Evolutionary conservation across 2,888 invertebrate species (phyloP), one percentile per base, ranked within the genome.

Genomic region (Meghimatium bilineatum): DNA sequence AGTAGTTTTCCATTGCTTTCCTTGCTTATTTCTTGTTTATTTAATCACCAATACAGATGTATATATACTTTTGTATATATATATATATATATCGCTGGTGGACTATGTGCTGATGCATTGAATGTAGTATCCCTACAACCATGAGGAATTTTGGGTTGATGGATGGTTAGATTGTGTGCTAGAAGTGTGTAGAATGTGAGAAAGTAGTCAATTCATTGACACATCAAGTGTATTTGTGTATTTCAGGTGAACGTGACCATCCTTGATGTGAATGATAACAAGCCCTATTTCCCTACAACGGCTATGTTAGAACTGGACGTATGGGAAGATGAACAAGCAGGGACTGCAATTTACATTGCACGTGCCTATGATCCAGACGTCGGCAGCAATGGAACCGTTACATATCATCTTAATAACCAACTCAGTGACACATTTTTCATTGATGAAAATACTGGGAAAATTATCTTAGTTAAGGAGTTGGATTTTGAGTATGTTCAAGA

Each of bases 261-360:
- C 78, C 96, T 96, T 92, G 99, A 99, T 92, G 96, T 97, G 36
- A 99, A 99, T 94, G 99, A 99, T 94, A 99, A 99, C 94, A 95
- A 96, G 0, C 99, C 99, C 12, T 96, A 96, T 90, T 99, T 99
- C 92, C 82, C 88, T 36, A 75, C 81, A 32, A 96, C 96, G 69
- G 95, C 94, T 74, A 95, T 96, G 76, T 96, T 98, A 23, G 95
- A 96, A 60, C 97, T 98, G 81, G 97, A 97, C 10, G 97, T 99
- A 1, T 96, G 97, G 0, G 99, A 99, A 94, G 97, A 98, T 92
- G 96, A 96, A 32, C 96, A 96, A 20, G 94, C 97, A 8, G 96
- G 96, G 32, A 95, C 96, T 0, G 96, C 97, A 0, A 95, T 99
- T 20, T 99, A 98, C 94, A 96, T 97, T 0, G 97, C 97, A 0